Percentiles rank a stretch among this genome's conserved stretches.
Conservation (phyloP, 2,888 invertebrate species). For the Diarsia mendica region DNA sequence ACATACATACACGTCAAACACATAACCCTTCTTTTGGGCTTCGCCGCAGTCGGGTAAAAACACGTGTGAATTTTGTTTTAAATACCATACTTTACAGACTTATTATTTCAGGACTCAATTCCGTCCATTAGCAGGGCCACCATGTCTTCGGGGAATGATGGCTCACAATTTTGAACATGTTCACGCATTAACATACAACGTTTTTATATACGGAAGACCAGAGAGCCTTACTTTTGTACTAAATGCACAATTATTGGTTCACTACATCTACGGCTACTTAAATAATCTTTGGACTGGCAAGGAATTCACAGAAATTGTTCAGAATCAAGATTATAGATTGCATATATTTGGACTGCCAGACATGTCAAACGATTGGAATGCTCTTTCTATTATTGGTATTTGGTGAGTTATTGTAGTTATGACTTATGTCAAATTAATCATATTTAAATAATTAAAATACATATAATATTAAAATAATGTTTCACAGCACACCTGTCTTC, state of each 20-base stretch:
- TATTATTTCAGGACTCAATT: conserved; percentile 71
- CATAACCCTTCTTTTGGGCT: too few species aligned
- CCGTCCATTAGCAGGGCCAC: conserved; percentile 73
- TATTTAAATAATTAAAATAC: too few species aligned
- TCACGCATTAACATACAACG: conserved; percentile 69
- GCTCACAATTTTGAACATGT: conserved; percentile 80
- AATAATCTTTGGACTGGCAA: conserved; percentile 80
- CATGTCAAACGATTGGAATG: conserved; percentile 78
- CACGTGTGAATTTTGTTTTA: too few species aligned
- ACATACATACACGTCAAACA: too few species aligned
- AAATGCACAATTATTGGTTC: conserved; percentile 70
- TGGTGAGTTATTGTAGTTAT: conserved; percentile 77
- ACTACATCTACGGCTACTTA: conserved; percentile 72
- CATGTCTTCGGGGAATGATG: conserved; percentile 81
- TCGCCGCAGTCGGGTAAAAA: too few species aligned
- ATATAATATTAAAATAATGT: too few species aligned
- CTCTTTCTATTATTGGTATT: conserved; percentile 81
- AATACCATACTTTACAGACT: not conserved
- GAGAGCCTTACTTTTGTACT: conserved; percentile 49
- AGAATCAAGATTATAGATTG: conserved; percentile 76
- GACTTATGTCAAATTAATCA: not conserved
- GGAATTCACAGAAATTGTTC: conserved; percentile 74
- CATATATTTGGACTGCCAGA: conserved; percentile 82
- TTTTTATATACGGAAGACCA: conserved; percentile 71
- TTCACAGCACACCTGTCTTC: too few species aligned